A percentile compares a stretch with the other conserved stretches of the same genome.
phyloP scores from a whole-genome alignment of 2,888 invertebrate species.

The Ectobius pallidus region DNA sequence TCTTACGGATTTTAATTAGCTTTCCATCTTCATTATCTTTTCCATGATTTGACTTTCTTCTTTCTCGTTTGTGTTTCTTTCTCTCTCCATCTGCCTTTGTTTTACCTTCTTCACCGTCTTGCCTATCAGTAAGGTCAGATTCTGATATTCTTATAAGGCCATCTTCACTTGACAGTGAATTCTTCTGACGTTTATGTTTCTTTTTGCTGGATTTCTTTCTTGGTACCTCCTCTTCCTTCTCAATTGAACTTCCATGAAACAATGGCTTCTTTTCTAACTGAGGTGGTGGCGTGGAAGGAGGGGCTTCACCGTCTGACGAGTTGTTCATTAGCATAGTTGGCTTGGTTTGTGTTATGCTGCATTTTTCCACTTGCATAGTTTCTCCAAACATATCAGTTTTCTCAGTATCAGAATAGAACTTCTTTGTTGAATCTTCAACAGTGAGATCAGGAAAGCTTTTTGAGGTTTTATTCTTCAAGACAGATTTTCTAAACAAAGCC shows the following conservation, averaged over 20 bases:
- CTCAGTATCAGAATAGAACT: slow-evolving; percentile 31
- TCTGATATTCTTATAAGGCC: slow-evolving; percentile 46
- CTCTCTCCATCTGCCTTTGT: slow-evolving; percentile 52
- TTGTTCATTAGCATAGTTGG: slow-evolving; percentile 50
- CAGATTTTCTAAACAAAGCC: slow-evolving; percentile 34
- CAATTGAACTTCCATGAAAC: slow-evolving; percentile 32
- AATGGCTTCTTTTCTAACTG: slow-evolving; percentile 37
- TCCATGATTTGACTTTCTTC: slow-evolving; percentile 48
- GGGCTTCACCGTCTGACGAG: slow-evolving; percentile 60
- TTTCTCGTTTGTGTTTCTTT: slow-evolving; percentile 50
- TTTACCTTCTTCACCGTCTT: slow-evolving; percentile 50
- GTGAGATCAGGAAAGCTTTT: slow-evolving; percentile 31
- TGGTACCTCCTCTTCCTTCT: slow-evolving; percentile 49
- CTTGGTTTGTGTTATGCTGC: slow-evolving; percentile 25
- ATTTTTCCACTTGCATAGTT: slow-evolving; percentile 35
- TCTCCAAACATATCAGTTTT: slow-evolving; percentile 37
- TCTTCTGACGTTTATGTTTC: slow-evolving; percentile 81
- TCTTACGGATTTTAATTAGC: slow-evolving; percentile 53
- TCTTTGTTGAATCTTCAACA: slow-evolving; percentile 27
- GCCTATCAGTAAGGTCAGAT: slow-evolving; percentile 35
- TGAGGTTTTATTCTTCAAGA: slow-evolving; percentile 24
- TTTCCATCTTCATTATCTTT: slow-evolving; percentile 54
- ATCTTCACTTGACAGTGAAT: slow-evolving; percentile 64
- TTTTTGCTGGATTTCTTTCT: slow-evolving; percentile 81
- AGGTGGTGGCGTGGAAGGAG: slow-evolving; percentile 53